Evolutionary conservation across 2,888 invertebrate species (phyloP).

Genomic region (Sycophila texana): DNA sequence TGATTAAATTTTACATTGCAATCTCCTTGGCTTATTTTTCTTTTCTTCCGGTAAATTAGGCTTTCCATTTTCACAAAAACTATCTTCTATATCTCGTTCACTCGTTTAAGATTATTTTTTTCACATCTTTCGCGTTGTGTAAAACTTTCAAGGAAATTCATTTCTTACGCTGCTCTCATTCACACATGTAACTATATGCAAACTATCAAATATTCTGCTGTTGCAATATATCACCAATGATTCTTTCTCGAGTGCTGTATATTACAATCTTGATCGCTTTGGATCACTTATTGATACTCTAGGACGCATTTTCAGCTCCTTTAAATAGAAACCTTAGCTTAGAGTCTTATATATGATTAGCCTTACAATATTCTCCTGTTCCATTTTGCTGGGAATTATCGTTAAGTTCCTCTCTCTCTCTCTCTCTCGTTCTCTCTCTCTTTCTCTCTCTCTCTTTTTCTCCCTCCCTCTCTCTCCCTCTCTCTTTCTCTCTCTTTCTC

Average conservation of each 20-base stretch:
- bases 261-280: slow-evolving; percentile 57
- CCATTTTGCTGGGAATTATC: slow-evolving; percentile 71
- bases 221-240: slow-evolving; percentile 65
- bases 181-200: slow-evolving; percentile 59
- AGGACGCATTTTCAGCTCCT: slow-evolving; percentile 57
- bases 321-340: slow-evolving; percentile 59
- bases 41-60: slow-evolving; percentile 65
- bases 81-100: slow-evolving; percentile 50
- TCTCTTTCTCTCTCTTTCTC: slow-evolving; percentile 61
- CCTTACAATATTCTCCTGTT: slow-evolving; percentile 62
- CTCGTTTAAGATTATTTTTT: slow-evolving; percentile 46
- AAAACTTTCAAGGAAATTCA: slow-evolving; percentile 56
- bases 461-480: slow-evolving; percentile 64
- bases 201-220: slow-evolving; percentile 62
- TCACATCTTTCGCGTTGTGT: slow-evolving; percentile 51
- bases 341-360: slow-evolving; percentile 61
- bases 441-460: slow-evolving; percentile 55
- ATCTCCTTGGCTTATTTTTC: slow-evolving; percentile 60
- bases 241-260: slow-evolving; percentile 57
- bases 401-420: slow-evolving; percentile 69
- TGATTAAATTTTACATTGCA: slow-evolving; percentile 65
- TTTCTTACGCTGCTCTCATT: slow-evolving; percentile 54
- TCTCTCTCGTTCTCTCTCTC: slow-evolving; percentile 60
- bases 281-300: slow-evolving; percentile 55
- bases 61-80: slow-evolving; percentile 61